A percentile compares a stretch with the other conserved stretches of the same genome.
Evolutionary conservation across 2,113 vertebrate genomes (phyloP).

Genomic region (Pipa parva): DNA sequence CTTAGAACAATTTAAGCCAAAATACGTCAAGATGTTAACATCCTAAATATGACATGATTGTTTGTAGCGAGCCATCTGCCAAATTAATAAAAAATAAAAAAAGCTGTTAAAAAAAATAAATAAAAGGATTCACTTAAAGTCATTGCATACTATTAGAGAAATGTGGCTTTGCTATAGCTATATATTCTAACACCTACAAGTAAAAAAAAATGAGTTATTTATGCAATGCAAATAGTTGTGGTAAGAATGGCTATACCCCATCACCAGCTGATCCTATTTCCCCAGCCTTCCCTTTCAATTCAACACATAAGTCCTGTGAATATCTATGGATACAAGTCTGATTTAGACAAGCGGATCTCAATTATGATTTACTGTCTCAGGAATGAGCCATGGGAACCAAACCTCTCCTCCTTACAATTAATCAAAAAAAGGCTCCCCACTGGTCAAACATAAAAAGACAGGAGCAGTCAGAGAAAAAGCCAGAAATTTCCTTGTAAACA

Average conservation of each 20-base stretch:
- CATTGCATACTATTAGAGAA: constrained; percentile 46
- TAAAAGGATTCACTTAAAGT: no score
- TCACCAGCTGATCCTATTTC: constrained; percentile 81
- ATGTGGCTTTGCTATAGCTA: constrained; percentile 50
- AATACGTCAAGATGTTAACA: not conserved
- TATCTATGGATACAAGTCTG: constrained; percentile 40
- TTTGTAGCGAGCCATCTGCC: constrained; percentile 49
- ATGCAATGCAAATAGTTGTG: constrained; percentile 62
- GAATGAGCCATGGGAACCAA: constrained; percentile 44
- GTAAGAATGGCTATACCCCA: constrained; percentile 69
- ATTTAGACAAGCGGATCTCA: constrained; percentile 42
- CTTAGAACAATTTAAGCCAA: not conserved
- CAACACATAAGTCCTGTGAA: constrained; percentile 41
- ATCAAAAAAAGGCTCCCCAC: constrained; percentile 42
- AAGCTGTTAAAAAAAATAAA: constrained; percentile 43
- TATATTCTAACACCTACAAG: constrained; percentile 50
- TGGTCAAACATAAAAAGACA: constrained; percentile 37
- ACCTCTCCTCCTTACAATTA: constrained; percentile 41
- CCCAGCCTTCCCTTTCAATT: constrained; percentile 56
- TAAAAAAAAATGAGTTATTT: constrained; percentile 53
- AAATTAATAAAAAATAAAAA: constrained; percentile 44
- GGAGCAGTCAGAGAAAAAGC: constrained; percentile 40
- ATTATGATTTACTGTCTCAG: constrained; percentile 42
- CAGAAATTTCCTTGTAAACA: constrained; percentile 40
- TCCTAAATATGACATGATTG: constrained; percentile 41